Base-by-base conservation (phyloP, 2,888 invertebrate genomes). In the Euspilapteryx auroguttella region DNA sequence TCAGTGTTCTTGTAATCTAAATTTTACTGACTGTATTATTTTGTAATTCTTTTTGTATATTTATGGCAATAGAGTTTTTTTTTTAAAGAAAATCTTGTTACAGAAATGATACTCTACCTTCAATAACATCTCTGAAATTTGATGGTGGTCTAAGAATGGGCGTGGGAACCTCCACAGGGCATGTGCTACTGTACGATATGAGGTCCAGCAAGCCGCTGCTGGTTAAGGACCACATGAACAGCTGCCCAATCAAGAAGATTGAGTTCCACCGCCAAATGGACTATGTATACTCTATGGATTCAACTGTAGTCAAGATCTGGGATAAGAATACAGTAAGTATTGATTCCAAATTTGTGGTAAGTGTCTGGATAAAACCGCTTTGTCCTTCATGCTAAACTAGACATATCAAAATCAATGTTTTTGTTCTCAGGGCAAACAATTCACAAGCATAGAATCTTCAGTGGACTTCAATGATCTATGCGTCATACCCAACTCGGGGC, bases 171-270 rank as follows among this genome's bases (percentile, higher is more conserved):
- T 85, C 87, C 4, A 92, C 92, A 12, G 99, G 99, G 0, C 95
- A 98, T 75, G 83, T 96, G 20, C 69, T 98, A 7, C 57, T 99
- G 1, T 99, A 96, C 56, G 99, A 99, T 56, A 85, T 99, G 36
- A 83, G 99, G 37, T 89, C 95, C 4, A 86, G 85, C 40, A 90
- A 89, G 49, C 98, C 99, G 0, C 78, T 90, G 24, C 62, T 89
- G 24, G 79, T 94, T 0, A 98, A 98, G 58, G 97, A 99, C 64
- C 98, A 99, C 50, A 87, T 93, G 79, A 94, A 96, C 55, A 91
- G 89, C 33, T 75, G 90, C 27, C 94, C 98, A 0, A 95, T 99
- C 28, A 92, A 87, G 53, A 82, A 85, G 47, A 75, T 99, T 30
- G 87, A 87, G 24, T 99, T 94, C 52, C 92, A 94, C 51, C 77